Base-by-base conservation (phyloP, 2,113 vertebrate species). In the Columba janthina region DNA sequence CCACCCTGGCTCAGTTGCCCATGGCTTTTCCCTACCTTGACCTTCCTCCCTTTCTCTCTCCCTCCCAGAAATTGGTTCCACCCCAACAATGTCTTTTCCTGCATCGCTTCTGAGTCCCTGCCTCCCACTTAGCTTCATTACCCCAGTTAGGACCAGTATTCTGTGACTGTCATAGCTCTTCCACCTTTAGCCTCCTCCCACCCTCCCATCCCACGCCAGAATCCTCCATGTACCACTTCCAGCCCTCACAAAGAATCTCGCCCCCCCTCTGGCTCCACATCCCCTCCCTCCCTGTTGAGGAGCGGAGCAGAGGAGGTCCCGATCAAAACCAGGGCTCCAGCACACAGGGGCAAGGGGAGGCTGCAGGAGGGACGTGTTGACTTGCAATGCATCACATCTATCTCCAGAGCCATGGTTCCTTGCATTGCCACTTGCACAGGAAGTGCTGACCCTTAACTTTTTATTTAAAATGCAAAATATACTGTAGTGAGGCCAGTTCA, bases 341-440 rank as follows among this genome's bases (percentile, higher is more conserved):
- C 16, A 34, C 5, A 4, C 48, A 31, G 6, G 10, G 18, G 25
- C n/a, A 32, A 83, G 48, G 18, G 2, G 14, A 82, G 8, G 40
- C n/a, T n/a, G 15, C 20, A 31, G 56, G n/a, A 71, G 25, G 53
- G 14, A 54, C 25, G 4, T 0, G 5, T 28, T 40, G 56, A 3
- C 6, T 62, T 40, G 40, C 24, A 32, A 18, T 3, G 26, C 40
- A 6, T 34, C 44, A 3, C 11, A 3, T 12, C 62, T 26, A 0
- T 5, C 10, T 46, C 48, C 7, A 2, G 38, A 85, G 11, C 29
- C 54, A 17, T 5, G 5, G 0, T 2, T 34, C 13, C 29, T 26
- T 3, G 16, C 1, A 0, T 1, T n/a, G 8, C 40, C 5, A 0
- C 31, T 44, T 34, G 53, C 61, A 29, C 20, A 62, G 36, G 31